These are phyloP conservation scores for Listrodromus nycthemerus DNA, from an alignment of 2,888 invertebrate species.

Conservation along the genomic window DNA sequence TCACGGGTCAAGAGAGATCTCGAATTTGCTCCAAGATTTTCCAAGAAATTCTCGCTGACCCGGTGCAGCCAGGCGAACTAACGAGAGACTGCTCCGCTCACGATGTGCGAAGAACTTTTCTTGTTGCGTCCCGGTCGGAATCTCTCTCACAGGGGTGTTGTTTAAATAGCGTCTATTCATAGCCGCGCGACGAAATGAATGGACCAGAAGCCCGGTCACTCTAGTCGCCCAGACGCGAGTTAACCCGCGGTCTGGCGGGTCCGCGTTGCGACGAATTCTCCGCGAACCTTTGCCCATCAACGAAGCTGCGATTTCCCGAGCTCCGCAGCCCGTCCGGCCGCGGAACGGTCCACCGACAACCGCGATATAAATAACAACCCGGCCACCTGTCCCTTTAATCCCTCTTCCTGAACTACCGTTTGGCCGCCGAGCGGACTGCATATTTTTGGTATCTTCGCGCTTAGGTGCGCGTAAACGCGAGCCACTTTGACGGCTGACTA, in stretches of 20 bases:
- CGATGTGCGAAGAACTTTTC: slow-evolving; percentile 3
- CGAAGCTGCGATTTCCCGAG: background rate
- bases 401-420: slow-evolving; percentile 64
- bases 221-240: slow-evolving; percentile 67
- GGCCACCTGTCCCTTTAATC: slow-evolving; percentile 81
- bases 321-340: background rate
- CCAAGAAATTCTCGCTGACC: slow-evolving; percentile 31
- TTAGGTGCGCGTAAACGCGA: slow-evolving; percentile 26
- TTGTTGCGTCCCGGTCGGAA: slow-evolving; percentile 24
- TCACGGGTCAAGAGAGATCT: slow-evolving; percentile 15
- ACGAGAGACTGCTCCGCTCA: slow-evolving; percentile 14
- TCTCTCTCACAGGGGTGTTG: slow-evolving; percentile 66
- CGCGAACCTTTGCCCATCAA: slow-evolving; percentile 30
- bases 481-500: slow-evolving; percentile 37
- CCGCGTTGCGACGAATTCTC: slow-evolving; percentile 41
- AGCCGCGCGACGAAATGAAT: slow-evolving; percentile 78
- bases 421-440: slow-evolving; percentile 3
- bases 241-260: slow-evolving; percentile 52
- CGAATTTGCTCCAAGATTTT: slow-evolving; percentile 46
- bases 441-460: background rate
- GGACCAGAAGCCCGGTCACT: slow-evolving; percentile 67
- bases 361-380: slow-evolving; percentile 76
- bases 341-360: slow-evolving; percentile 21
- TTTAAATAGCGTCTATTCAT: slow-evolving; percentile 82
- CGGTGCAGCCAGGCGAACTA: slow-evolving; percentile 13